These are phyloP conservation scores for Podabrus alpinus DNA, from an alignment of 2,888 invertebrate genomes.

Conservation along the genomic window DNA sequence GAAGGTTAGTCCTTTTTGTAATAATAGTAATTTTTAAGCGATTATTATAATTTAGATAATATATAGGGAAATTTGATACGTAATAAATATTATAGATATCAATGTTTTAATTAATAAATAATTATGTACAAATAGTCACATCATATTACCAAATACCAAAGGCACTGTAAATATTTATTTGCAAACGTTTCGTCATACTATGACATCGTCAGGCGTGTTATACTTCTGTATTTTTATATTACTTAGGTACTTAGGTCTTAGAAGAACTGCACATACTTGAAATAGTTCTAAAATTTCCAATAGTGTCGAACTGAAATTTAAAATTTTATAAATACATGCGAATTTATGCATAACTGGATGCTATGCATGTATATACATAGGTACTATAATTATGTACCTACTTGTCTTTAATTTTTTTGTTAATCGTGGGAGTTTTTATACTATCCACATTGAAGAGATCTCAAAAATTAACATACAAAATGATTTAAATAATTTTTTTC, in stretches of 20 bases:
- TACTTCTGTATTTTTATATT: too few species aligned
- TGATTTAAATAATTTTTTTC: not conserved
- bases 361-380: too few species aligned
- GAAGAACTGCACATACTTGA: not conserved
- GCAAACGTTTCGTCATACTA: not conserved
- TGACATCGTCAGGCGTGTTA: not conserved
- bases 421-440: not conserved
- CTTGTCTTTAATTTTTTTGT: not conserved
- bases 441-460: not conserved
- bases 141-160: too few species aligned
- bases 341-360: not conserved
- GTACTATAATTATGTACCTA: not conserved
- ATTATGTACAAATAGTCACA: too few species aligned
- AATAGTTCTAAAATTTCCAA: not conserved
- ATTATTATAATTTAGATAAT: too few species aligned
- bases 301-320: not conserved
- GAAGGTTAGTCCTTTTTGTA: constrained; percentile 14
- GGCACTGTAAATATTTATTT: not conserved
- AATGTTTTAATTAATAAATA: too few species aligned
- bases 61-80: not conserved
- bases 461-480: not conserved
- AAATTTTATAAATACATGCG: not conserved
- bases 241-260: too few species aligned
- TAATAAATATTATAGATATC: too few species aligned
- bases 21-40: not conserved